Evolutionary conservation across 2,113 vertebrate genomes (phyloP), one percentile per base, ranked within the genome.

Genomic region (Lethenteron camtschaticum): DNA sequence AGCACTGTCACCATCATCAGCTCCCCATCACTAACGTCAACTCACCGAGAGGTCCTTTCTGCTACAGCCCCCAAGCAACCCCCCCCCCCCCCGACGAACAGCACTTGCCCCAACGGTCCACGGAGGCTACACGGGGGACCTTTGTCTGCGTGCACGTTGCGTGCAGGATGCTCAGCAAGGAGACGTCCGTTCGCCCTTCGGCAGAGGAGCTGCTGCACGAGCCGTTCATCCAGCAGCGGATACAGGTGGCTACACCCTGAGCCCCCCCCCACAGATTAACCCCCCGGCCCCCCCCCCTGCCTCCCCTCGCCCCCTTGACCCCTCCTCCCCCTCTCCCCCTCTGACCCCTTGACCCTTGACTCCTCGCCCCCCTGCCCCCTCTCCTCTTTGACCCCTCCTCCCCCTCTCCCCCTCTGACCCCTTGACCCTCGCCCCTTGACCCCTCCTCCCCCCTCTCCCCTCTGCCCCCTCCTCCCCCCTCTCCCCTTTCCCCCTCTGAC

Each of bases 121-220:
- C 55, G 41, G 56, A 73, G 71, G 63, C 56, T 68, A 41, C 69
- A 71, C 70, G 68, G 13, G 70, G 55, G 72, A 66, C 57, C 55
- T 10, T 57, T 69, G 56, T n/a, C 10, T 55, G 20, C 3, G 60
- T 9, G 55, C 11, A 5, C 57, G 14, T 55, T 68, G n/a, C 11
- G 55, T 24, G 8, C 68, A 74, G 73, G 9, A 70, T 69, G 57
- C 55, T 74, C 56, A 55, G 6, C 11, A 74, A 74, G 55, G 68
- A 74, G 16, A 70, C 73, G 9, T 59, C 69, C 10, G 69, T 70
- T 18, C 71, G 73, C 41, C 73, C 73, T 3, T 71, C 70, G 60
- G 73, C 73, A 60, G 63, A 56, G 13, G 72, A 74, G 18, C 60
- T 71, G 9, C 63, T 74, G 16, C 55, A 68, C 56, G 60, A 58